Evolutionary conservation across 2,113 vertebrate genomes (phyloP).

Genomic region (Gavia stellata): DNA sequence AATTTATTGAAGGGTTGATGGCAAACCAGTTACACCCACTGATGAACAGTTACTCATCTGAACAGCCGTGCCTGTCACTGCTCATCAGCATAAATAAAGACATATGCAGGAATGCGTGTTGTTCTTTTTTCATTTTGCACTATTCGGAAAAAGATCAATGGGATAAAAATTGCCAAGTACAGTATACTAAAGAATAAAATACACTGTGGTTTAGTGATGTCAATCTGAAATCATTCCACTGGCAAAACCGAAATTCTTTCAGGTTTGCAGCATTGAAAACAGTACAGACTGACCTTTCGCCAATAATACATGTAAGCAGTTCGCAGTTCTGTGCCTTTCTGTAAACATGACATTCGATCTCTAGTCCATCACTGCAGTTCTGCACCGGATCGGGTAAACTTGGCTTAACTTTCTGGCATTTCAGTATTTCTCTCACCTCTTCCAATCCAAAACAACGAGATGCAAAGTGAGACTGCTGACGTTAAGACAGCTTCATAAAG

Average conservation of each 20-base stretch:
- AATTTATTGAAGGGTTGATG: background rate
- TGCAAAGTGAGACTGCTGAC: accelerated
- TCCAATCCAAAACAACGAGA: background rate
- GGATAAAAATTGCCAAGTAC: background rate
- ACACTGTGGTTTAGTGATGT: background rate
- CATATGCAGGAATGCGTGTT: accelerated
- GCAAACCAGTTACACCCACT: background rate
- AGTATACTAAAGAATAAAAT: background rate
- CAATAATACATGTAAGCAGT: background rate
- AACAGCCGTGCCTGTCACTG: background rate
- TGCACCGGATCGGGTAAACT: background rate
- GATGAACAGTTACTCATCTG: background rate
- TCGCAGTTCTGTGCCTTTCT: background rate
- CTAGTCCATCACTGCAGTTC: background rate
- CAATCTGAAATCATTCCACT: background rate
- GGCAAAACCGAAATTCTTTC: background rate
- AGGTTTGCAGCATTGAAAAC: background rate
- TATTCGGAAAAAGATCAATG: background rate
- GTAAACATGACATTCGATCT: no score
- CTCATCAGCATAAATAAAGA: background rate
- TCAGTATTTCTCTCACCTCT: background rate
- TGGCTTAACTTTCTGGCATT: background rate
- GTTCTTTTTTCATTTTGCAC: background rate
- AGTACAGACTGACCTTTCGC: background rate
- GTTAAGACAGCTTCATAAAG: background rate